These are phyloP conservation scores for Prosapia bicincta DNA, from an alignment of 2,888 invertebrate species.

Conservation along the genomic window DNA sequence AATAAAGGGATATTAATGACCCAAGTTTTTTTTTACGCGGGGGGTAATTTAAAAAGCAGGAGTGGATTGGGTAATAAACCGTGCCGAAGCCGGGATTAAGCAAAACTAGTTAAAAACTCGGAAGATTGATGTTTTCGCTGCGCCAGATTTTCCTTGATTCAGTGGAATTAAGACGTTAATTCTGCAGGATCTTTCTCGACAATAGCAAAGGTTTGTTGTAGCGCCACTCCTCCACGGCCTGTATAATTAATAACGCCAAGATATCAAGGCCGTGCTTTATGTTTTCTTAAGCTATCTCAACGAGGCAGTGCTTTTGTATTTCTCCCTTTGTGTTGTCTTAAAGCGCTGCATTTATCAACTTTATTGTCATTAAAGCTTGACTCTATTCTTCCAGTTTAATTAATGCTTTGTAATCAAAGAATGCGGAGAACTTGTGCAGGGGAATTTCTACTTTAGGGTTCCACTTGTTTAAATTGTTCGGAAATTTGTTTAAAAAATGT, in stretches of 20 bases:
- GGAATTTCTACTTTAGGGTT: too few species aligned
- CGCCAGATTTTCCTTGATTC: neutral
- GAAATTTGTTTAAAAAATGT: too few species aligned
- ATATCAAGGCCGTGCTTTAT: neutral
- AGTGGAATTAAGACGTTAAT: neutral
- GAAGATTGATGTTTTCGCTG: neutral
- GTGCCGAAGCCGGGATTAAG: neutral
- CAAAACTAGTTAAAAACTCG: neutral
- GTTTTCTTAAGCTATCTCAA: neutral
- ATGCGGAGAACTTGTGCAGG: too few species aligned
- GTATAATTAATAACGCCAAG: conserved; percentile 4
- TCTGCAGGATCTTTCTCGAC: neutral
- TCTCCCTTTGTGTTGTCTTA: neutral
- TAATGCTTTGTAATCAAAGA: neutral
- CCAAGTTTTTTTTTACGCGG: neutral
- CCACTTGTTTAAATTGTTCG: too few species aligned
- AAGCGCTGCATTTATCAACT: neutral
- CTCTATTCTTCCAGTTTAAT: neutral
- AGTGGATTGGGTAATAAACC: neutral
- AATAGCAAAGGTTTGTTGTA: neutral
- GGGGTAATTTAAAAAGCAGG: neutral
- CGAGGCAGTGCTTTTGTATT: neutral
- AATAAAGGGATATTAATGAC: neutral
- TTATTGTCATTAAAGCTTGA: neutral
- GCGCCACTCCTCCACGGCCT: neutral